Base-by-base conservation (phyloP, 2,797 vertebrate genomes). In the Crotalus adamanteus region DNA sequence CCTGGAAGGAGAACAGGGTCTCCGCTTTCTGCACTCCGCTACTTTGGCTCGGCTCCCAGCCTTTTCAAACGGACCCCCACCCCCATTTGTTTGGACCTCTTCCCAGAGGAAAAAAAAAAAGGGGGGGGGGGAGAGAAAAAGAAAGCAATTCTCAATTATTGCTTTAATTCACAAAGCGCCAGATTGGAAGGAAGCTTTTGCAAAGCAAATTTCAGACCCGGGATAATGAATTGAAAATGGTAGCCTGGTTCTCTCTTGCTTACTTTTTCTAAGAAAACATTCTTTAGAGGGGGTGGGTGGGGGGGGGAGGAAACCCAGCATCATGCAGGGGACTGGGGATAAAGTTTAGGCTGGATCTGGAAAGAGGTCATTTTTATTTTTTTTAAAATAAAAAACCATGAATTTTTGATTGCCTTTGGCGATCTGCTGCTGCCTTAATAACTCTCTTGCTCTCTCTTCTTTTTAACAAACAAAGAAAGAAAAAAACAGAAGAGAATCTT, bases 211-310 rank as follows among this genome's bases (percentile, higher is more conserved):
- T 86, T 56, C 28, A 90, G 86, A n/a, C 18, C 53, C 31, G 2
- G 37, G 16, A 7, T 85, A 92, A 92, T 86, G 92, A 57, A 63
- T 92, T 78, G 55, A 69, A 92, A 92, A 92, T 86, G 26, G 92
- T 88, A 63, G 31, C 60, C 78, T n/a, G 90, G 6, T 26, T 18
- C 69, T 88, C 57, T 26, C n/a, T 51, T 28, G 16, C 56, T 42
- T 25, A 3, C 51, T 57, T 9, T 26, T 69, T 92, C 91, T 65
- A 92, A 90, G 57, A 86, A 69, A 63, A 86, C 51, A 56, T 86
- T 7, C 3, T 47, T 92, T 89, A 20, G 37, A 78, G 51, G 2
- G 22, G 7, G 6, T 47, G 42, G 37, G 37, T 42, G 37, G 37
- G 42, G 42, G 42, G 42, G 3, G 42, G 6, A 6, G 7, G 57